Evolutionary conservation across 2,888 invertebrate genomes (phyloP), one percentile per base, ranked within the genome.

Genomic region (Microctonus hyperodae): DNA sequence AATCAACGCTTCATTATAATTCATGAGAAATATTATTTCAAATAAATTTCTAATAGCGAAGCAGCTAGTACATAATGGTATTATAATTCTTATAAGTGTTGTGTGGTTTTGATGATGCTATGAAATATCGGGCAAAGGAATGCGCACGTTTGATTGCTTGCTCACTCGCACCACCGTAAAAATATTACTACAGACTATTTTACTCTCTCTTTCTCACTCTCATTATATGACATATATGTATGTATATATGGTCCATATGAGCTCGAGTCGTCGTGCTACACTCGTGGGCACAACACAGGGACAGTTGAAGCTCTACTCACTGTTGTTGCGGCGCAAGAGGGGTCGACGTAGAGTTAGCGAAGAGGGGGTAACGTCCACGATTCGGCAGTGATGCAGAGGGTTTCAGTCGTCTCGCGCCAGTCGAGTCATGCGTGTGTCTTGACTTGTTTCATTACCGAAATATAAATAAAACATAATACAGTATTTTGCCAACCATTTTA

Each of bases 391-490:
- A 69, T 59, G 59, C 73, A 44, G 72, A 66, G 78, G 78, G 77
- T 78, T 79, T 83, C 82, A 83, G 83, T 83, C 79, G 80, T 79
- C 80, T 81, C 83, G 82, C 83, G 82, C 78, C 79, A 76, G 80
- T 74, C 83, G 83, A 81, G 80, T 75, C 77, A 78, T 78, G 80
- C 79, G 71, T 60, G 51, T 63, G 44, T 44, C 20, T 44, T 7
- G 44, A 44, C 20, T 44, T 16, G 1, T 20, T 44, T 44, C 16
- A 44, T 44, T 2, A 20, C 9, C 7, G 7, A 44, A 44, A 44
- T 20, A 44, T 44, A n/a, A 44, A 61, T 20, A 16, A 10, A 51
- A 33, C 22, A 53, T 23, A 53, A 40, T 11, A 53, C 53, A 37
- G 33, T 20, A 37, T 53, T 40, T 62, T 25, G 35, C 37, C 16